Evolutionary conservation across 2,797 vertebrate genomes (phyloP).

Genomic region (Phrynocephalus forsythii): DNA sequence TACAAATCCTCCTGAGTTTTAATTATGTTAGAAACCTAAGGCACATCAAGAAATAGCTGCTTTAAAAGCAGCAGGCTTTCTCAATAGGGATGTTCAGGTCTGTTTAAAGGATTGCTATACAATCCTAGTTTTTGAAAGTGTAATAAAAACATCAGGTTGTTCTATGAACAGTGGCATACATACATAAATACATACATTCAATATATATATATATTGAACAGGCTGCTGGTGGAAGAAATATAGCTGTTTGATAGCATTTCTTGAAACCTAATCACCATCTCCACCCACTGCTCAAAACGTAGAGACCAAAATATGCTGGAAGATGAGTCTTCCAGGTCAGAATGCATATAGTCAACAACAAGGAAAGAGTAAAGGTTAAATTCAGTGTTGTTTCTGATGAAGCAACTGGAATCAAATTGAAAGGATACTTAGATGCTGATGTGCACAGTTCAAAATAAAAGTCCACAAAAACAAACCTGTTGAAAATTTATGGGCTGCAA

Average conservation of each 20-base stretch:
- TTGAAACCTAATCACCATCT: not conserved
- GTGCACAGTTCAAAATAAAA: too few relatives aligned
- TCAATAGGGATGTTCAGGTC: slow-evolving; percentile 33
- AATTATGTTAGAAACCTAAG: slow-evolving; percentile 57
- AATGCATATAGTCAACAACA: too few relatives aligned
- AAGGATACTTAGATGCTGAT: too few relatives aligned
- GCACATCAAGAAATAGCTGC: slow-evolving; percentile 42
- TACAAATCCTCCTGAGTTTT: slow-evolving; percentile 64
- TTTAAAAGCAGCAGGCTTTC: slow-evolving; percentile 51
- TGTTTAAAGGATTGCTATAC: slow-evolving; percentile 15
- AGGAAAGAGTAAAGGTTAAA: too few relatives aligned
- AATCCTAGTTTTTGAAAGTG: slow-evolving; percentile 2
- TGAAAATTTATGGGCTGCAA: too few relatives aligned
- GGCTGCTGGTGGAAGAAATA: not conserved
- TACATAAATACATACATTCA: too few relatives aligned
- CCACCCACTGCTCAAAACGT: not conserved
- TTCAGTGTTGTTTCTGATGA: too few relatives aligned
- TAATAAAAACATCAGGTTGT: slow-evolving; percentile 10
- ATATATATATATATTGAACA: not conserved
- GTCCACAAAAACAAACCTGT: too few relatives aligned
- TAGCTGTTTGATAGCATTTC: not conserved
- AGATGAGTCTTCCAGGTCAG: not conserved
- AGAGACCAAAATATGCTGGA: not conserved
- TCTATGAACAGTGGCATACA: not conserved
- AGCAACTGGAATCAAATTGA: too few relatives aligned